Evolutionary conservation across 2,888 invertebrate species (phyloP).

Genomic region (Agrenia bidenticulata): DNA sequence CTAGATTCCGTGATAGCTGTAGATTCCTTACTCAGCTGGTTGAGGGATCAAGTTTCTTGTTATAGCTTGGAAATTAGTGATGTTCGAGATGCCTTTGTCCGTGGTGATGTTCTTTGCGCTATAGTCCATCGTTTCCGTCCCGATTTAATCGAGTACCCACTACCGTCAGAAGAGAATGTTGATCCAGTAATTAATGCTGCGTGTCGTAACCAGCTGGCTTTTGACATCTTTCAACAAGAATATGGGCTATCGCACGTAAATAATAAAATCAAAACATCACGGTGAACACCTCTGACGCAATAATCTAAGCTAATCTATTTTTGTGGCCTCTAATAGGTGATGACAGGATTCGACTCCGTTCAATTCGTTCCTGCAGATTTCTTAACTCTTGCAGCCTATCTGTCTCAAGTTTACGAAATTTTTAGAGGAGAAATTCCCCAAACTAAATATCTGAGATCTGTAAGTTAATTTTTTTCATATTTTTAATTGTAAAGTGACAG

Average conservation of each 20-base stretch:
- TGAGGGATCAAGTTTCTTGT: constrained; percentile 70
- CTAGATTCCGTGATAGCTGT: constrained; percentile 66
- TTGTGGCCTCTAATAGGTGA: constrained; percentile 60
- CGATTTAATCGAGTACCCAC: constrained; percentile 76
- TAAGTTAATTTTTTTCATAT: constrained; percentile 57
- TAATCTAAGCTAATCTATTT: too few relatives aligned
- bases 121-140: constrained; percentile 85
- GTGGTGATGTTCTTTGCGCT: constrained; percentile 69
- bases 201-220: constrained; percentile 77
- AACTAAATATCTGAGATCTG: constrained; percentile 72
- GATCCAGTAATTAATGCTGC: constrained; percentile 54
- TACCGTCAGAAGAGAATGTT: constrained; percentile 66
- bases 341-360: constrained; percentile 76
- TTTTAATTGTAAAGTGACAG: too few relatives aligned
- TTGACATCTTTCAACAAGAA: constrained; percentile 80
- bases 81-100: constrained; percentile 70
- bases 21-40: constrained; percentile 75
- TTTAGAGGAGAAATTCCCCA: constrained; percentile 90
- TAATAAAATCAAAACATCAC: too few relatives aligned
- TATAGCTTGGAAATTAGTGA: constrained; percentile 65
- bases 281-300: too few relatives aligned
- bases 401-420: constrained; percentile 83
- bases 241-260: constrained; percentile 68
- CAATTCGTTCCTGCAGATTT: constrained; percentile 71
- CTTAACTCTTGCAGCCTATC: constrained; percentile 74